Evolutionary conservation across 2,888 invertebrate genomes (phyloP), one percentile per base, ranked within the genome.

Genomic region (Tineola bisselliella): DNA sequence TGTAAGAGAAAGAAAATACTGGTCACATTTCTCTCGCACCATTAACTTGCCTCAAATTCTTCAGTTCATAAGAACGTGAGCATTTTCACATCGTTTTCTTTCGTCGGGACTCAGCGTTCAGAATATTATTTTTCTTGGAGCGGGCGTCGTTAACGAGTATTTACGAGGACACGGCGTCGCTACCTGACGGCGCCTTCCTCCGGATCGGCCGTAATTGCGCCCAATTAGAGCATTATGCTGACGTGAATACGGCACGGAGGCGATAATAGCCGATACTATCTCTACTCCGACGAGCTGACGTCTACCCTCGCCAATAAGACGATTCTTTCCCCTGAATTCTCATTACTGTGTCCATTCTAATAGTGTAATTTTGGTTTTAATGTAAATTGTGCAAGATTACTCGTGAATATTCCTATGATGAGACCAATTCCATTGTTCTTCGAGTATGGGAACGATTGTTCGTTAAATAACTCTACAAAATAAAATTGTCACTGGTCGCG

Each of bases 201-300:
- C 76, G 77, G 80, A 78, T 80, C 79, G 78, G 70, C 71, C 76
- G 81, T 87, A 86, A 87, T 86, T 86, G 83, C 77, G 76, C 77
- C 83, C 86, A 87, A 87, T 87, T 87, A 87, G 83, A 83, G 77
- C 80, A 83, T 87, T 82, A 84, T 80, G 86, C 86, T 86, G 84
- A 87, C 84, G 82, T 81, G 82, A 83, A 84, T 84, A 80, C 77
- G 79, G 79, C 79, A 76, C 78, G 77, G 77, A 75, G 77, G 81
- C 79, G 78, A 79, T 84, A 84, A 83, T 79, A 75, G 79, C 71
- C 71, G 83, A 84, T 83, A 79, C 77, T 81, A 86, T 84, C 84
- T 79, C 72, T 60, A 25, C 18, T 25, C 12, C 17, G 54, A 25
- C 54, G 18, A 54, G 54, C 54, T 54, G 54, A 54, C 19, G 54